Percentiles rank a stretch among this genome's conserved stretches.
phyloP scores from a whole-genome alignment of 2,797 vertebrate genomes.

The Hephaestus fuliginosus region DNA sequence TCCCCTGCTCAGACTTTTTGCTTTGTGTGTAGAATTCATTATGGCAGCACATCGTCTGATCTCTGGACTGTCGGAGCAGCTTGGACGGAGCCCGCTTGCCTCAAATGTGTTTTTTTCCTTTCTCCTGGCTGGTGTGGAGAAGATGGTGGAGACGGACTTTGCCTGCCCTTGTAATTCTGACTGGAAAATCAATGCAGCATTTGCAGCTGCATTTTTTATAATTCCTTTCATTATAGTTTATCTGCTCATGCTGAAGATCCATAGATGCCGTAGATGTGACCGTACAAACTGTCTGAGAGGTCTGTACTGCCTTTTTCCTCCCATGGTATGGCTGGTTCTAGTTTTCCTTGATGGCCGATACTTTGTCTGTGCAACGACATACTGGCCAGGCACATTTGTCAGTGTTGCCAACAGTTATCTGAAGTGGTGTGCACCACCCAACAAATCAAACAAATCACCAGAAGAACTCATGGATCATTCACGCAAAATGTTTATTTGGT shows the following conservation, averaged over 20 bases:
- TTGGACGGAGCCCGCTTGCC: constrained; percentile 58
- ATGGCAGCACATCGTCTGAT: constrained; percentile 57
- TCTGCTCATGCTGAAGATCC: constrained; percentile 43
- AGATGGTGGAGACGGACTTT: constrained; percentile 68
- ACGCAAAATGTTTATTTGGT: constrained; percentile 50
- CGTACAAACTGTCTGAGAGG: no score
- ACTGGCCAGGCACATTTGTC: constrained; percentile 62
- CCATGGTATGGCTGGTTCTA: constrained; percentile 61
- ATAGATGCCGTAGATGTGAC: no score
- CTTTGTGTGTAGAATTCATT: constrained; percentile 16
- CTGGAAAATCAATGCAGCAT: constrained; percentile 40
- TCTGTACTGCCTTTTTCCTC: no score
- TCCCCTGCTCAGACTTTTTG: not conserved
- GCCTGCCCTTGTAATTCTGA: constrained; percentile 60
- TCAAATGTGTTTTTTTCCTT: constrained; percentile 64
- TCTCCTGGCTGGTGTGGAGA: constrained; percentile 63
- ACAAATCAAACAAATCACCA: no score
- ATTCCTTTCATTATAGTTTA: constrained; percentile 62
- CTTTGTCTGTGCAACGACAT: constrained; percentile 64
- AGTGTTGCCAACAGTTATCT: constrained; percentile 62
- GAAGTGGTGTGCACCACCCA: constrained; percentile 65
- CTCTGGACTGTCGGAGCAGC: constrained; percentile 53
- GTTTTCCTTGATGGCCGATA: constrained; percentile 70
- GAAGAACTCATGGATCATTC: constrained; percentile 65
- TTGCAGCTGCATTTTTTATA: constrained; percentile 64